Evolutionary conservation across 2,888 invertebrate species (phyloP).

Genomic region (Pelosia muscerda): DNA sequence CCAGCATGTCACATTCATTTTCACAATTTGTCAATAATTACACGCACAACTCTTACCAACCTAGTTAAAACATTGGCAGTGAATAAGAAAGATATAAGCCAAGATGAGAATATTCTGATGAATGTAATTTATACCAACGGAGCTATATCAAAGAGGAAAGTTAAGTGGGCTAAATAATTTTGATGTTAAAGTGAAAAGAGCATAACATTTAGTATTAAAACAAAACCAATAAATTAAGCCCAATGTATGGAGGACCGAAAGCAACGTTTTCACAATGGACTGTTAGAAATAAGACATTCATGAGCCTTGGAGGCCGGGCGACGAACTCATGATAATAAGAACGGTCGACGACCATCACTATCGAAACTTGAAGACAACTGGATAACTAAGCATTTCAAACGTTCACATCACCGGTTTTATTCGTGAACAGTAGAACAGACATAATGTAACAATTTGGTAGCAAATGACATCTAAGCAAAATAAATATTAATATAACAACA

Average conservation of each 20-base stretch:
- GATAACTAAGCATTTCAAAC: conserved; percentile 21
- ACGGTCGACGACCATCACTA: conserved; percentile 50
- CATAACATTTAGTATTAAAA: too few species aligned
- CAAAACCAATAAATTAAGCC: conserved; percentile 20
- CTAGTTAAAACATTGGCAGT: background rate
- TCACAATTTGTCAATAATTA: background rate
- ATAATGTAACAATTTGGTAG: background rate
- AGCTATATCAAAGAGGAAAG: too few species aligned
- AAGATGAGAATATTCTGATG: background rate
- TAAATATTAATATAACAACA: too few species aligned
- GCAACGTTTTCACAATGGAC: conserved; percentile 38
- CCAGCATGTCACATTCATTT: conserved; percentile 2
- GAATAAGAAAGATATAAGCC: background rate
- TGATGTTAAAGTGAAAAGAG: background rate
- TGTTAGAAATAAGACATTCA: conserved; percentile 33
- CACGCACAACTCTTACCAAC: background rate
- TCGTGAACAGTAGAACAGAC: background rate
- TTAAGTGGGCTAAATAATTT: background rate
- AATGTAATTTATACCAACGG: background rate
- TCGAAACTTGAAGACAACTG: conserved; percentile 51
- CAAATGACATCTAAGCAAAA: background rate
- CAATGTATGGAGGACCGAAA: conserved; percentile 28
- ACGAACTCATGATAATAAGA: conserved; percentile 61
- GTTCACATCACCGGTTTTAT: background rate
- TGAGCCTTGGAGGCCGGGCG: conserved; percentile 60